Evolutionary conservation across 2,888 invertebrate genomes (phyloP).

Genomic region (Callimorpha dominula): DNA sequence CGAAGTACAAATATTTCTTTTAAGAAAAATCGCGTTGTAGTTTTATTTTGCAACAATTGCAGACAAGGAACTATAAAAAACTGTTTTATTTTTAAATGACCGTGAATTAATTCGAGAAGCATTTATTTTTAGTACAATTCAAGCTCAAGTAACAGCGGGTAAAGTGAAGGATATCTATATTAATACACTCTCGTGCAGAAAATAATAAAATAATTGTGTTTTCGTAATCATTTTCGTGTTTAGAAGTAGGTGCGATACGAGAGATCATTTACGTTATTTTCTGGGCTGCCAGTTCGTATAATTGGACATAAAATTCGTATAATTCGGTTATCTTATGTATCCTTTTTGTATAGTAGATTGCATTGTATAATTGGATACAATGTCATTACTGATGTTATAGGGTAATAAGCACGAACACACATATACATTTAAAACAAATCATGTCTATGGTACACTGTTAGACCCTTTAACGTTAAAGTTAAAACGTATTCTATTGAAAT

Average conservation of each 20-base stretch:
- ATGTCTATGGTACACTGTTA: no score
- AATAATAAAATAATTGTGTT: background rate
- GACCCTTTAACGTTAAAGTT: no score
- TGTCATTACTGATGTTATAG: no score
- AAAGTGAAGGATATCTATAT: constrained; percentile 7
- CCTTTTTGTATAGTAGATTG: no score
- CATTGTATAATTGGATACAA: no score
- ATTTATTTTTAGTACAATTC: constrained; percentile 25
- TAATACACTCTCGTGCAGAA: background rate
- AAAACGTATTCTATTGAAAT: no score
- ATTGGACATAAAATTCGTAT: no score
- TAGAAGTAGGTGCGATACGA: background rate
- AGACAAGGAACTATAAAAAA: background rate
- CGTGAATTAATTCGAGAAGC: constrained; percentile 25
- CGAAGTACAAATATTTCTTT: background rate
- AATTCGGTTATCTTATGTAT: no score
- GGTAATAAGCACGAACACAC: no score
- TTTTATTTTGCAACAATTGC: background rate
- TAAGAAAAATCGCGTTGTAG: background rate
- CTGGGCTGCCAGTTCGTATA: no score
- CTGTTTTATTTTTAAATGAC: constrained; percentile 32
- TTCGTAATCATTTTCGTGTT: background rate
- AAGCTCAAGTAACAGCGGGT: constrained; percentile 14
- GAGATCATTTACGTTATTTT: no score
- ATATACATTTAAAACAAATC: no score